Base-by-base conservation (phyloP, 2,797 vertebrate genomes). In the Diplodus sargus region DNA sequence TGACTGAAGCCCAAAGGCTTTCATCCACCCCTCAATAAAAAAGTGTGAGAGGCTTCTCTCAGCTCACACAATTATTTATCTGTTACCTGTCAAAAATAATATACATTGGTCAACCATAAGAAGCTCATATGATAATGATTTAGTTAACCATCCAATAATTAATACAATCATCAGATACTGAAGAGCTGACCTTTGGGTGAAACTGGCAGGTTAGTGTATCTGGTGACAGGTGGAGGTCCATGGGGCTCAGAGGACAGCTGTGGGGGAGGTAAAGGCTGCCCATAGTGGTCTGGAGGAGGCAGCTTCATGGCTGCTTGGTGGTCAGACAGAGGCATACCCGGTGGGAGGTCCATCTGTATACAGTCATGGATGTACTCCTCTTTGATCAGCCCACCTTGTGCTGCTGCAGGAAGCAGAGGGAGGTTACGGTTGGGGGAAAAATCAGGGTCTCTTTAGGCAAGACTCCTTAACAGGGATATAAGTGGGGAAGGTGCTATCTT, bases 341-440 rank as follows among this genome's bases (percentile, higher is more conserved):
- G 90, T 0, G 94, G 91, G 22, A 93, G 70, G 42, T 96, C 95
- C 94, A 96, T 95, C 89, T 95, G 95, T 71, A 95, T 92, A 69
- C 96, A 93, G 86, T 92, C 94, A 42, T 92, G 93, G 78, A 92
- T 86, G 81, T 93, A 95, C 56, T 96, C 95, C 87, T 96, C 95
- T 79, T 97, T 96, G 79, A 97, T 95, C n/a, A 91, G 82, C 12
- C 93, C 77, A 0, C 81, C 84, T 5, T 90, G 86, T 0, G 92
- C 86, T 49, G 82, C 92, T 90, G 71, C 17, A 61, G 25, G 49
- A 73, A 12, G 52, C 25, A 74, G 23, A 25, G 18, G 53, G 61
- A 48, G 14, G 43, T 28, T 11, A 47, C 5, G 13, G 15, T 39
- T 52, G 0, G 20, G 4, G 30, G 11, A 43, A 22, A 3, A 20